These are phyloP conservation scores for Oppia nitens DNA, from an alignment of 1,140 invertebrate genomes.

Conservation along the genomic window DNA sequence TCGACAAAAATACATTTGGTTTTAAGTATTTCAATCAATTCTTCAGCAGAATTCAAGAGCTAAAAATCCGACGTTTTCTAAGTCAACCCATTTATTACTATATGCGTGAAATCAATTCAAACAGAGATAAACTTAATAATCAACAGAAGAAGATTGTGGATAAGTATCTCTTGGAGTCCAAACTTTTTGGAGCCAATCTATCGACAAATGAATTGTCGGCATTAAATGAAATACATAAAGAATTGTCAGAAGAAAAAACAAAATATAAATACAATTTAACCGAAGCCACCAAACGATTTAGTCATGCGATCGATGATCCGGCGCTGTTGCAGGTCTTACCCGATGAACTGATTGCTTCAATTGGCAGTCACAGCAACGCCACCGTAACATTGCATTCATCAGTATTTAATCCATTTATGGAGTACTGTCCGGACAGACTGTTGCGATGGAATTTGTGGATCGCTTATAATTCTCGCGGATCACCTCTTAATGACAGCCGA, in stretches of 20 bases:
- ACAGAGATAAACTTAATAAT: conserved; percentile 37
- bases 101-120: conserved; percentile 33
- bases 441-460: conserved; percentile 66
- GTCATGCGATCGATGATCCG: conserved; percentile 45
- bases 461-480: conserved; percentile 49
- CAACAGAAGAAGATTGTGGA: conserved; percentile 50
- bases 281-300: conserved; percentile 41
- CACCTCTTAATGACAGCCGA: conserved; percentile 40
- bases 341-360: conserved; percentile 42
- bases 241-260: conserved; percentile 18
- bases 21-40: conserved; percentile 14
- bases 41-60: conserved; percentile 25
- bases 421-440: conserved; percentile 58
- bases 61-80: conserved; percentile 26
- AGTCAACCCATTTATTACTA: conserved; percentile 27
- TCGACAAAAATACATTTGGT: conserved; percentile 44
- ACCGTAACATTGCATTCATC: conserved; percentile 47
- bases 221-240: conserved; percentile 22
- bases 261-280: conserved; percentile 20
- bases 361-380: conserved; percentile 26
- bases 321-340: conserved; percentile 53
- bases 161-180: conserved; percentile 62
- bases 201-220: conserved; percentile 25
- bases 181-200: conserved; percentile 53
- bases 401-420: conserved; percentile 49